Conservation (phyloP, 1,140 invertebrate species). For the Drosophila littoralis region DNA sequence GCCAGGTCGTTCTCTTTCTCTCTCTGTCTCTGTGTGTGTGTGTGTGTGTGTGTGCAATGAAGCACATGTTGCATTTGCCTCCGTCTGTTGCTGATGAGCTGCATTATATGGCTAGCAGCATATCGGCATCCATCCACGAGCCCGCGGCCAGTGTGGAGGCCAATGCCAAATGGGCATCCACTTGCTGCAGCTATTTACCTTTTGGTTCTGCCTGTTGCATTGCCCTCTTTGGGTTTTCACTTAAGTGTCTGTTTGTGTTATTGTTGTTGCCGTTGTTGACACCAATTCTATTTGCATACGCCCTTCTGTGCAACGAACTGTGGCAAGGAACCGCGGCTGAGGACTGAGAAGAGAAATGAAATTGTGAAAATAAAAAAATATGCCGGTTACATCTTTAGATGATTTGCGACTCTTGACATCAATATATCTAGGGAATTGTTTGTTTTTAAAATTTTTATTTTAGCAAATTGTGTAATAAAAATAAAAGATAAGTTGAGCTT, state of each 20-base stretch:
- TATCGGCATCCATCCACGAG: slow-evolving; percentile 56
- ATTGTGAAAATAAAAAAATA: slow-evolving; percentile 17
- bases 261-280: slow-evolving; percentile 38
- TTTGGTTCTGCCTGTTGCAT: slow-evolving; percentile 64
- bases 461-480: too few relatives aligned
- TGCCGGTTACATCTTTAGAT: neutral
- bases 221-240: slow-evolving; percentile 32
- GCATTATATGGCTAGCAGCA: slow-evolving; percentile 75
- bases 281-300: slow-evolving; percentile 47
- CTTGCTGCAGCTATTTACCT: slow-evolving; percentile 79
- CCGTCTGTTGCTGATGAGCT: slow-evolving; percentile 72
- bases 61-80: slow-evolving; percentile 81
- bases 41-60: slow-evolving; percentile 36
- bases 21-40: slow-evolving; percentile 16
- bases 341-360: slow-evolving; percentile 3
- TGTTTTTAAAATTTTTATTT: too few relatives aligned
- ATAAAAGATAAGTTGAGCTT: too few relatives aligned
- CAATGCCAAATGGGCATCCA: slow-evolving; percentile 65
- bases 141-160: slow-evolving; percentile 54
- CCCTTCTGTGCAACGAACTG: slow-evolving; percentile 25
- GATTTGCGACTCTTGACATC: neutral
- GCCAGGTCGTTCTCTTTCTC: slow-evolving; percentile 50
- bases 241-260: slow-evolving; percentile 30
- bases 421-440: neutral
- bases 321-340: neutral